These are phyloP conservation scores for Scelioninae gen. 1 DNA, from an alignment of 2,888 invertebrate genomes.

Conservation along the genomic window DNA sequence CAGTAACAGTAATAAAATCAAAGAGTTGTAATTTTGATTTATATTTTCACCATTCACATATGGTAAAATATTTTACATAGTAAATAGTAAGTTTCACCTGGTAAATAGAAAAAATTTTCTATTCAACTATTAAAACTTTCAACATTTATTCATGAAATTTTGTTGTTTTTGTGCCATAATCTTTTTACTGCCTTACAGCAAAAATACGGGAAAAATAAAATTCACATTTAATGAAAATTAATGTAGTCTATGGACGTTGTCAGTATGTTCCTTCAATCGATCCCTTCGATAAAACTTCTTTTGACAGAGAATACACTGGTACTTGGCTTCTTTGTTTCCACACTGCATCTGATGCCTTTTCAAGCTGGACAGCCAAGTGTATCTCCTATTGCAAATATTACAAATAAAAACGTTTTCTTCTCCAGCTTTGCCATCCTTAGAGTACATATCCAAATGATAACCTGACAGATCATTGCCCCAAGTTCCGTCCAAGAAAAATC, in stretches of 20 bases:
- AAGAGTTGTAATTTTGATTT: no score
- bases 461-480: conserved; percentile 47
- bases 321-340: conserved; percentile 90
- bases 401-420: conserved; percentile 81
- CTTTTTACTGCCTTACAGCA: no score
- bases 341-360: conserved; percentile 81
- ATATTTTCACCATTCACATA: no score
- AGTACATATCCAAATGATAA: conserved; percentile 46
- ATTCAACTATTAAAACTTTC: no score
- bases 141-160: no score
- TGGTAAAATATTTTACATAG: no score
- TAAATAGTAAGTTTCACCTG: no score
- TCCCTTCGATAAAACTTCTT: conserved; percentile 76
- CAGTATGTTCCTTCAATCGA: conserved; percentile 72
- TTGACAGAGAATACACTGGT: conserved; percentile 91
- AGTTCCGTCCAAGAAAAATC: conserved; percentile 42
- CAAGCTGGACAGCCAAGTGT: conserved; percentile 82
- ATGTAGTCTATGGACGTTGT: conserved; percentile 62
- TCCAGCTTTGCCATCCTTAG: conserved; percentile 40
- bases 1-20: no score
- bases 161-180: no score
- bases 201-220: no score
- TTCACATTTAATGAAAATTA: not conserved
- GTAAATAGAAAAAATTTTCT: no score
- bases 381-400: conserved; percentile 78